Evolutionary conservation across 1,140 invertebrate species (phyloP).

Genomic region (Drosophila azteca): DNA sequence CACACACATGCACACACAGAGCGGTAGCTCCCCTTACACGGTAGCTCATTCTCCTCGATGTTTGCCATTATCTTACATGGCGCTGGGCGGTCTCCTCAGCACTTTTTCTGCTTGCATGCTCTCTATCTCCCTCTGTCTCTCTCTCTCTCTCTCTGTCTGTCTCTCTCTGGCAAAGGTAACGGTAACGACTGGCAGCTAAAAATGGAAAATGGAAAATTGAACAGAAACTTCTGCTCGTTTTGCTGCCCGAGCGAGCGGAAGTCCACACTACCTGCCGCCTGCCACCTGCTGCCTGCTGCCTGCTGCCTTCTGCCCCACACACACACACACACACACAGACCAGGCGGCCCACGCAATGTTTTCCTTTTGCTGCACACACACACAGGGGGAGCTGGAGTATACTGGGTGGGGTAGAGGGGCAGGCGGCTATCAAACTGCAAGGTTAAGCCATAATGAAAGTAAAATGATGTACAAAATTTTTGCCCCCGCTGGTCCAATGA

Average conservation of each 20-base stretch:
- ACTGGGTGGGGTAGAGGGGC: neutral
- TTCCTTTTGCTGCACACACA: constrained; percentile 56
- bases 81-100: constrained; percentile 32
- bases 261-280: constrained; percentile 18
- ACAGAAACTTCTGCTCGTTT: constrained; percentile 82
- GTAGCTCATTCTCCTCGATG: constrained; percentile 44
- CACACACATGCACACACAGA: constrained; percentile 39
- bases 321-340: constrained; percentile 16
- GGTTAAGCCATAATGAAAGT: constrained; percentile 80
- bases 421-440: constrained; percentile 67
- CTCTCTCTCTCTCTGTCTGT: constrained; percentile 17
- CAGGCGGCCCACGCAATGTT: constrained; percentile 62
- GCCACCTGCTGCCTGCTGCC: neutral
- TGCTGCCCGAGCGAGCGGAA: constrained; percentile 80
- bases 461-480: constrained; percentile 77
- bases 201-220: constrained; percentile 82
- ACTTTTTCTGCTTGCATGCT: constrained; percentile 15
- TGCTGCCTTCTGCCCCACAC: neutral
- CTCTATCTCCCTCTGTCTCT: neutral
- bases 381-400: neutral
- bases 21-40: constrained; percentile 5
- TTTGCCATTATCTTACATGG: constrained; percentile 73
- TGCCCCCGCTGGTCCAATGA: constrained; percentile 49
- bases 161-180: neutral
- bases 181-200: constrained; percentile 65